These are phyloP conservation scores for Nomada ferruginata DNA, from an alignment of 2,888 invertebrate genomes.

Conservation along the genomic window DNA sequence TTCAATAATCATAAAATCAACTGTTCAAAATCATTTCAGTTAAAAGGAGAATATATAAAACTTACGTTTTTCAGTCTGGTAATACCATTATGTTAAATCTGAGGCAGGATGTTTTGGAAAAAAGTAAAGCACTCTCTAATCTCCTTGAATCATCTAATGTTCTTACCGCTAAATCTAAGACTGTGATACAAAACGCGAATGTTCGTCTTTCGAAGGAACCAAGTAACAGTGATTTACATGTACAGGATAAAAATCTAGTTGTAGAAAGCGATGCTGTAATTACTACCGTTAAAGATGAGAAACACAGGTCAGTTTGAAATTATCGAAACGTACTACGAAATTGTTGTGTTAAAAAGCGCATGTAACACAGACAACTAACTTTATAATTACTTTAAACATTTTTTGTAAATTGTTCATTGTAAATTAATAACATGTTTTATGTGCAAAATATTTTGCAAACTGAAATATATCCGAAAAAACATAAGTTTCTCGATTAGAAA, in stretches of 20 bases:
- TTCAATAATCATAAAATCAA: neutral
- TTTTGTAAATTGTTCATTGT: constrained; percentile 53
- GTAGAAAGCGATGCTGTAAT: constrained; percentile 58
- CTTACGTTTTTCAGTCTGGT: constrained; percentile 70
- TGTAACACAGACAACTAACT: constrained; percentile 33
- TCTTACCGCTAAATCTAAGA: constrained; percentile 73
- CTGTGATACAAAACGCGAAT: constrained; percentile 68
- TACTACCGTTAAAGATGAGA: constrained; percentile 53
- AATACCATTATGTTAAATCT: constrained; percentile 79
- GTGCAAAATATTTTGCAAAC: constrained; percentile 39
- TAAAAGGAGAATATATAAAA: neutral
- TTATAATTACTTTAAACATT: constrained; percentile 33
- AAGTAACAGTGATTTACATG: constrained; percentile 52
- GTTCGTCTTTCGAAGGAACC: constrained; percentile 55
- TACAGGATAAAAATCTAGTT: constrained; percentile 51
- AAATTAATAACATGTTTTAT: constrained; percentile 44
- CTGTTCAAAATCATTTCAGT: neutral
- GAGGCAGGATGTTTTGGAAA: constrained; percentile 77
- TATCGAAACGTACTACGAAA: constrained; percentile 35
- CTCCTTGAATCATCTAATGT: constrained; percentile 79
- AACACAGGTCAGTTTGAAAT: constrained; percentile 61
- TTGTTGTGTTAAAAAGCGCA: constrained; percentile 36
- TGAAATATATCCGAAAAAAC: constrained; percentile 33
- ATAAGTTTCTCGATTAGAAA: constrained; percentile 13
- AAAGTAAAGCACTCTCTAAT: constrained; percentile 77